Evolutionary conservation across 2,888 invertebrate species (phyloP), one percentile per base, ranked within the genome.

Genomic region (Acanthosepion pharaonis): DNA sequence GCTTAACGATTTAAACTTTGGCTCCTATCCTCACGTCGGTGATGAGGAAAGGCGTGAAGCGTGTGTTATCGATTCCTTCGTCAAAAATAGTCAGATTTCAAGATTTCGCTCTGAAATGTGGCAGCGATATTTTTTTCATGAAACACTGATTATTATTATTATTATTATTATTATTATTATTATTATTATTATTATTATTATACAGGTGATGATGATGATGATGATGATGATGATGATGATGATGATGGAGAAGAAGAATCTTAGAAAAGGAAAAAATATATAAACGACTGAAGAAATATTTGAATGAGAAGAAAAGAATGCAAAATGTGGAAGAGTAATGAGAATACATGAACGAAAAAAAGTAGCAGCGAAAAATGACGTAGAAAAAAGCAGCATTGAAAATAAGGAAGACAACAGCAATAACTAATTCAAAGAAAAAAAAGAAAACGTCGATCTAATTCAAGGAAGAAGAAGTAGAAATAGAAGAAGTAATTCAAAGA

Each of bases 1-100:
- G n/a, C n/a, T n/a, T 9, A 78, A 78, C 78, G 78, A 78, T 78
- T 78, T 78, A 78, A 78, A 78, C 78, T 78, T 78, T 78, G n/a
- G 18, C 78, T 33, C 33, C 9, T 33, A 33, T 78, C 78, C 78
- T 33, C 78, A 78, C 78, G 33, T 78, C 33, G 4, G 9, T 78
- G 78, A n/a, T 78, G 78, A 33, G 15, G n/a, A n/a, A 18, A 78
- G 11, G 33, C 33, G 78, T 4, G 78, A 78, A 33, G 18, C 5
- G 8, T n/a, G 15, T 3, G n/a, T 4, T n/a, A 78, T 78, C 78
- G 78, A 78, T 78, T n/a, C 18, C 9, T 11, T 15, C n/a, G 78
- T 78, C 78, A 78, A 33, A 78, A 78, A 78, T 33, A 78, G 33
- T n/a, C n/a, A 78, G n/a, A 78, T 78, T n/a, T 78, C 11, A 78